Evolutionary conservation across 1,140 invertebrate genomes (phyloP).

Genomic region (Drosophila mayri): DNA sequence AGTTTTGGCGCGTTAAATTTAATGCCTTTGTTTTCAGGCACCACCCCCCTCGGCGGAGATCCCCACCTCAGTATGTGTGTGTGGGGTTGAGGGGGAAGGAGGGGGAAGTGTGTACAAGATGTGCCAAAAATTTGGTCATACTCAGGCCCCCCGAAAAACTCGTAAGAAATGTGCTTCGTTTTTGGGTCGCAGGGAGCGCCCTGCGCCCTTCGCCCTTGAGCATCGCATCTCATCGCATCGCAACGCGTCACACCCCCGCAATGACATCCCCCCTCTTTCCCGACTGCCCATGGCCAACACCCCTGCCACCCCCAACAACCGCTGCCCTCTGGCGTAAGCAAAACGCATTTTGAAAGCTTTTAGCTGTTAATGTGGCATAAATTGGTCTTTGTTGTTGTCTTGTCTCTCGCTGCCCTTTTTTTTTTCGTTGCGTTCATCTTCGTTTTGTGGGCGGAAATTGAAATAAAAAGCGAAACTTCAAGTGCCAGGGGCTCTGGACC

Average conservation of each 20-base stretch:
- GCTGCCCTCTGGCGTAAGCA: constrained; percentile 57
- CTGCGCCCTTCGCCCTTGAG: constrained; percentile 10
- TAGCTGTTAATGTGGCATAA: constrained; percentile 83
- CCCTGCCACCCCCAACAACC: neutral
- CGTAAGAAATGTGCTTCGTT: constrained; percentile 36
- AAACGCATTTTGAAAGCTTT: constrained; percentile 83
- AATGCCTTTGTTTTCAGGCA: constrained; percentile 60
- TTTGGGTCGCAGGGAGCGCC: constrained; percentile 22
- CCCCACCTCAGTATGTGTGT: constrained; percentile 25
- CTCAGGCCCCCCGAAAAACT: constrained; percentile 29
- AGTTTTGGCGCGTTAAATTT: constrained; percentile 79
- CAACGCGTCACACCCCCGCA: constrained; percentile 23
- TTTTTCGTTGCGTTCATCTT: constrained; percentile 1
- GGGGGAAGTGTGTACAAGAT: constrained; percentile 41
- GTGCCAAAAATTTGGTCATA: constrained; percentile 66
- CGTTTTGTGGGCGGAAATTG: constrained; percentile 75
- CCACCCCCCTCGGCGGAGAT: neutral
- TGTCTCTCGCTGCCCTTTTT: constrained; percentile 5
- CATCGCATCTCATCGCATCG: constrained; percentile 1
- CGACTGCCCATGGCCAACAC: neutral
- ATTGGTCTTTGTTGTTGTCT: constrained; percentile 77
- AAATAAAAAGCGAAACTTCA: constrained; percentile 76
- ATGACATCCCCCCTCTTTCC: constrained; percentile 16
- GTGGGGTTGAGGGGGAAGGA: too few species aligned
- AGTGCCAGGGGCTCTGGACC: constrained; percentile 55